A percentile compares a stretch with the other conserved stretches of the same genome.
Conservation (phyloP, 1,140 invertebrate genomes). For the Stegodyphus mimosarum region DNA sequence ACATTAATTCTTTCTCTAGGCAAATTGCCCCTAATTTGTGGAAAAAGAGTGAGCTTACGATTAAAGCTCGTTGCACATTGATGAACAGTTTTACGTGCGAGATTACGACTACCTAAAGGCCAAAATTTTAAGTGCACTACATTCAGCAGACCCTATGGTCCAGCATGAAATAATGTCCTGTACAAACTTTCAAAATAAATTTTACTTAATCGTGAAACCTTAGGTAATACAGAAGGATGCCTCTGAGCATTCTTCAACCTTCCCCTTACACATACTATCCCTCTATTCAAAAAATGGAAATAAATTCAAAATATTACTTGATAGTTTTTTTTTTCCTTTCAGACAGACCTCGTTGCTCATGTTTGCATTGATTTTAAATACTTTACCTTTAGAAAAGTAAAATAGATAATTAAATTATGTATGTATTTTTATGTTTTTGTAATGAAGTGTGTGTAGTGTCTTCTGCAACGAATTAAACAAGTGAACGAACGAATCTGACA, state of each 20-base stretch:
- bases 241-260: background rate
- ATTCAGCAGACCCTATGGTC: background rate
- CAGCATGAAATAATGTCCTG: background rate
- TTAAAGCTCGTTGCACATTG: background rate
- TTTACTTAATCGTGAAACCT: background rate
- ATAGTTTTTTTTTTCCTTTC: no score
- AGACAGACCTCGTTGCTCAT: no score
- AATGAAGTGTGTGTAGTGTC: no score
- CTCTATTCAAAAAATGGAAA: background rate
- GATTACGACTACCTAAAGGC: background rate
- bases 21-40: constrained; percentile 1
- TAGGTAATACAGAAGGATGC: background rate
- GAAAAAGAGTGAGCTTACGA: background rate
- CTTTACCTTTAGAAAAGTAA: no score
- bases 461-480: no score
- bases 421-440: no score
- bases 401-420: no score
- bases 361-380: no score
- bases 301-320: no score
- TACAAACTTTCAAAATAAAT: background rate
- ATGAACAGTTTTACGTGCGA: constrained; percentile 8
- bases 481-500: no score
- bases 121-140: background rate
- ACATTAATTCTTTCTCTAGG: background rate
- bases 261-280: background rate